Base-by-base conservation (phyloP, 2,113 vertebrate genomes). In the Eurypyga helias region DNA sequence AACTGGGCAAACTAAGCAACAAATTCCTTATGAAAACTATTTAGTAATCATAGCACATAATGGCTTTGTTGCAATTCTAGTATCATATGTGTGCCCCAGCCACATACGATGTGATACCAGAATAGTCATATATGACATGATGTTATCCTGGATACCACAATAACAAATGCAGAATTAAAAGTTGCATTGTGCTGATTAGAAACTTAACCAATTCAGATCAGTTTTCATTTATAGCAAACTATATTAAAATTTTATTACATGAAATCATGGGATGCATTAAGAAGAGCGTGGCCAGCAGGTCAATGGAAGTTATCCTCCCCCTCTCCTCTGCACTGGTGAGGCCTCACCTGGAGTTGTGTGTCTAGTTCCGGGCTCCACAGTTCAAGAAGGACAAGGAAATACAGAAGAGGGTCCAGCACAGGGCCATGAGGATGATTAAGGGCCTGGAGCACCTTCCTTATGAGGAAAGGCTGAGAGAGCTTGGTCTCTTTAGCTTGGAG, bases 121-220 rank as follows among this genome's bases (percentile, higher is more conserved):
- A 90, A 60, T 1, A 60, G 6, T 57, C 28, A 26, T 4, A 24
- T 20, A 69, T 1, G 0, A 73, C 3, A 0, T 9, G 9, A 52
- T 13, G 8, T 21, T 49, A 89, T 12, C 34, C 58, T 61, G 19
- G 11, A 51, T 4, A 15, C 19, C 48, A n/a, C 3, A 13, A 28
- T 15, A 75, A 83, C 5, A 67, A 58, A 73, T 7, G 9, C 18
- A 65, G 26, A 77, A 51, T 60, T 61, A 72, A 34, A 90, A 55
- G 15, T 3, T 29, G 49, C 3, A 10, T 7, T 52, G 29, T 45
- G 45, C 19, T 65, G 69, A 93, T 43, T 24, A 86, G 54, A 86
- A 90, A 66, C 7, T 51, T 58, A 45, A n/a, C 9, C 49, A 79
- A 73, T 65, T 73, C 51, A 45, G 55, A 77, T 25, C 49, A 49